phyloP scores from a whole-genome alignment of 2,797 vertebrate genomes.

The Amazona finschi region DNA sequence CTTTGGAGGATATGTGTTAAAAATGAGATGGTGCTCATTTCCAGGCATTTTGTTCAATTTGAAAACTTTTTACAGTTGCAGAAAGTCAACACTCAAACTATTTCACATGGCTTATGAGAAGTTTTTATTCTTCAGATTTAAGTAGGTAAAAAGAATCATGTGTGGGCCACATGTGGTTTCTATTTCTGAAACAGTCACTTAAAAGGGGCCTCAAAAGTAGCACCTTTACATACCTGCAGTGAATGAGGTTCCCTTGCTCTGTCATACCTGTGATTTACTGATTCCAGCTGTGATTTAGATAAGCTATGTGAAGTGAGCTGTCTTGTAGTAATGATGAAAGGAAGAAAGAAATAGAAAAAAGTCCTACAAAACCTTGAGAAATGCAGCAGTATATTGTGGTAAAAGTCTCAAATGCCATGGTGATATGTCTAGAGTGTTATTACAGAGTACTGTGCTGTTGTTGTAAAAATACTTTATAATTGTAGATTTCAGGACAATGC shows the following conservation, averaged over 20 bases:
- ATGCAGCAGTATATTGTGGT: background rate
- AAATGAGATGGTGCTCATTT: background rate
- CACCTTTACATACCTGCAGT: background rate
- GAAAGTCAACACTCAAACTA: background rate
- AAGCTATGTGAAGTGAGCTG: background rate
- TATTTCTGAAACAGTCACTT: background rate
- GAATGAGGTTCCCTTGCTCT: background rate
- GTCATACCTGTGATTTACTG: background rate
- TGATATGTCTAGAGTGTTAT: background rate
- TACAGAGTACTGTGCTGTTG: background rate
- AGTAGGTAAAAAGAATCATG: background rate
- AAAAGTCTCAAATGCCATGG: background rate
- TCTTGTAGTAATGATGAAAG: background rate
- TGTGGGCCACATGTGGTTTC: background rate
- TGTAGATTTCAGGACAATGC: background rate
- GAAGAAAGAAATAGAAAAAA: background rate
- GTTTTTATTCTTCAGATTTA: background rate
- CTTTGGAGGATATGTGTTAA: background rate
- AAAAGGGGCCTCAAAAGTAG: background rate
- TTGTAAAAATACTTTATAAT: background rate
- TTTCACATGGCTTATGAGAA: background rate
- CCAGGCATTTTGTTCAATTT: background rate
- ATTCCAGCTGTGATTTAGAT: background rate
- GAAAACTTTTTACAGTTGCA: background rate
- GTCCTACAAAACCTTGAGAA: background rate